These are phyloP conservation scores for Strongylocentrotus purpuratus DNA, from an alignment of 35 echinoderm and acorn worm species.

Conservation along the genomic window DNA sequence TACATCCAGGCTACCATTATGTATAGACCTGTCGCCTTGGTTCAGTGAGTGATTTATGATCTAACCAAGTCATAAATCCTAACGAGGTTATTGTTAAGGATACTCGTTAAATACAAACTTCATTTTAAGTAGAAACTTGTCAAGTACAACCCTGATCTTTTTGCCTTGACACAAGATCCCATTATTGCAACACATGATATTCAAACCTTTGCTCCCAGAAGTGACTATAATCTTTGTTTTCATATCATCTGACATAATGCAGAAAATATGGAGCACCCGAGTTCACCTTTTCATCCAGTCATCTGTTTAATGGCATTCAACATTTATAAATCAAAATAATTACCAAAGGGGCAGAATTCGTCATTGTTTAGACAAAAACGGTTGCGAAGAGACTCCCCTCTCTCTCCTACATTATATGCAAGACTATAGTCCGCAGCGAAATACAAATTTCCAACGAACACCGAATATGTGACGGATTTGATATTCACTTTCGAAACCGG, in stretches of 20 bases:
- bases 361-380: not conserved
- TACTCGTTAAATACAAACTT: not conserved
- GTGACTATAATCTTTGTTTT: not conserved
- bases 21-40: not conserved
- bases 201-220: not conserved
- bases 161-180: not conserved
- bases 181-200: not conserved
- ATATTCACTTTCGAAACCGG: not conserved
- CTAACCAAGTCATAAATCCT: not conserved
- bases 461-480: not conserved
- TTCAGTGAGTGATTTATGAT: not conserved
- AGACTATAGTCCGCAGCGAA: not conserved
- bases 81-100: not conserved
- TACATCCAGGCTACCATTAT: not conserved
- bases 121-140: not conserved
- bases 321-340: not conserved
- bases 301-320: not conserved
- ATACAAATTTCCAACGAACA: not conserved
- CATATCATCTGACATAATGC: not conserved
- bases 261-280: not conserved
- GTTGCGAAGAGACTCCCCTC: not conserved
- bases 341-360: not conserved
- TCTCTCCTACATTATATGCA: not conserved
- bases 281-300: not conserved
- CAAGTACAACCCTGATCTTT: not conserved